Evolutionary conservation across 2,113 vertebrate genomes (phyloP).

Genomic region (Peromyscus leucopus): DNA sequence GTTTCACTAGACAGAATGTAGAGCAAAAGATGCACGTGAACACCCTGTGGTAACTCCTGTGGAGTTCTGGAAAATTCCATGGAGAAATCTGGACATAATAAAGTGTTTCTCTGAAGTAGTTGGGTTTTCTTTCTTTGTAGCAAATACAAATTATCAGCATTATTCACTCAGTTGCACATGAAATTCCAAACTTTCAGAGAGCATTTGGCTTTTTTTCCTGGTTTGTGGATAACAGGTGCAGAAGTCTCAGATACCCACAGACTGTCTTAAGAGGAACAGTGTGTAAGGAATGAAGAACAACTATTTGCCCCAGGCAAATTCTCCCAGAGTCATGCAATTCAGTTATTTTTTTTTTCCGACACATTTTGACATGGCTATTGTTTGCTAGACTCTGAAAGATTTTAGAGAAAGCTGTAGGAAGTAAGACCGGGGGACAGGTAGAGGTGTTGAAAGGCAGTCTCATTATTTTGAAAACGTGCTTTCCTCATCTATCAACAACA

Average conservation of each 20-base stretch:
- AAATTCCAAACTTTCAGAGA: not conserved
- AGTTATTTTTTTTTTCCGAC: constrained; percentile 5
- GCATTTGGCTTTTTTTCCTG: not conserved
- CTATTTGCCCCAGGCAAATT: not conserved
- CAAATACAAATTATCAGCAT: not conserved
- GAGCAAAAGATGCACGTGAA: not conserved
- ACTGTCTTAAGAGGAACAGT: not conserved
- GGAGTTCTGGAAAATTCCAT: not conserved
- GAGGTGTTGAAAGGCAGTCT: not conserved
- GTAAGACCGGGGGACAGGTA: not conserved
- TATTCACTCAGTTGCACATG: not conserved
- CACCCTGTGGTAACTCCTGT: not conserved
- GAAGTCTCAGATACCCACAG: not conserved
- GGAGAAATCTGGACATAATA: not conserved
- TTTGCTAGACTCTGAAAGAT: not conserved
- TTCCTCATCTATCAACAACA: not conserved
- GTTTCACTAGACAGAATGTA: not conserved
- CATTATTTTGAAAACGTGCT: not conserved
- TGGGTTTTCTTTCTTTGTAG: not conserved
- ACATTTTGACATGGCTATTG: not conserved
- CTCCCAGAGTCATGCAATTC: not conserved
- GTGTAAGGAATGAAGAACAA: not conserved
- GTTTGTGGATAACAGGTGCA: not conserved
- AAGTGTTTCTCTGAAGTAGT: not conserved
- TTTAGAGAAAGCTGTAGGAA: not conserved